Base-by-base conservation (phyloP, 2,888 invertebrate species). In the Ischnus inquisitorius region DNA sequence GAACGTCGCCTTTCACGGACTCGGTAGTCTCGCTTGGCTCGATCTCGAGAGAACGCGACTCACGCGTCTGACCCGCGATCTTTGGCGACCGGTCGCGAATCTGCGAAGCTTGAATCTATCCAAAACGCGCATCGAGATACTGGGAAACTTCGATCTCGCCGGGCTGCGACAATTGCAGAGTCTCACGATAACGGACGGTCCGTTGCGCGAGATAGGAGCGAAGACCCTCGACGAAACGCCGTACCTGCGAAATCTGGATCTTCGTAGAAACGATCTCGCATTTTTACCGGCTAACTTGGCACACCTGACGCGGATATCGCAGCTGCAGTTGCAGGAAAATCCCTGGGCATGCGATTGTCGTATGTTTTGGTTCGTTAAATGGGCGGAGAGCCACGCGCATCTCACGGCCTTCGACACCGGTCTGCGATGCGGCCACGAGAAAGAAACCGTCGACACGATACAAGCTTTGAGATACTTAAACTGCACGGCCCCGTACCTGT, bases 261-360 rank as follows among this genome's bases (percentile, higher is more conserved):
- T 95, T 43, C 94, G 94, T 16, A 95, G 95, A 80, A 97, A 97
- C 93, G 95, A 95, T 72, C 93, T 97, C 88, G 95, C 95, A 46
- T 96, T 95, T 89, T 93, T 98, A 88, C 97, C 97, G 28, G 94
- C 95, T 77, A 96, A 96, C 16, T 92, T 98, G 74, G 95, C 95
- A 74, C 95, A 95, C 88, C 94, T 98, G 77, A 94, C 95, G 6
- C 93, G 95, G 67, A 93, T 98, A 76, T 94, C 95, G 87, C 95
- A 95, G 84, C 93, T 98, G 39, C 95, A 95, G 87, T 95, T 98
- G 87, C 94, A 95, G 46, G 95, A 95, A 79, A 98, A 98, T 92
- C 96, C 96, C 39, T 97, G 97, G 96, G 96, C 96, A 19, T 98
- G 98, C 94, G 97, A 98, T 93, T 98, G 98, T 90, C 95, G 97